phyloP scores from a whole-genome alignment of 2,113 vertebrate species.

The Noctilio leporinus region DNA sequence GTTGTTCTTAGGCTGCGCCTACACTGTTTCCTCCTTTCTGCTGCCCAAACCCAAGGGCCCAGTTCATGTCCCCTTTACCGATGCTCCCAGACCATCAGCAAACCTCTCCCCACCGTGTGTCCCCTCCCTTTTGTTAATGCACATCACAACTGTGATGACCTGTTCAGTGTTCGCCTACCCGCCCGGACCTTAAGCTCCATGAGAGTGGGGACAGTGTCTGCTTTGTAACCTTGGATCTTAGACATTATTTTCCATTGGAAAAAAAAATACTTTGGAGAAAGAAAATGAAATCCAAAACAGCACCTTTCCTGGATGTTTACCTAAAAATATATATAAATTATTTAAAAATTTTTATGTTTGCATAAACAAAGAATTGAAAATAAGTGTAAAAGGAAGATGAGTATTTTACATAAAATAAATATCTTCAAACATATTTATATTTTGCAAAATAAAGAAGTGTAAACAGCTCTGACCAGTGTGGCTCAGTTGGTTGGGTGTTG shows the following conservation, averaged over 20 bases:
- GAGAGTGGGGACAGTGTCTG: background rate
- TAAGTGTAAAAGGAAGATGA: conserved; percentile 9
- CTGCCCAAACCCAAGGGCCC: background rate
- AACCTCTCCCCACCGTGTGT: background rate
- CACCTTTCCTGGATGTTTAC: background rate
- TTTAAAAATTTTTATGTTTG: background rate
- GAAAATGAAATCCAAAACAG: background rate
- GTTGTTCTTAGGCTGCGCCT: background rate
- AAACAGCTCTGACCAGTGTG: background rate
- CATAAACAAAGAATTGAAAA: background rate
- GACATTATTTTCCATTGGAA: background rate
- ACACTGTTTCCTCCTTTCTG: background rate
- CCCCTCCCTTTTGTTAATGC: background rate
- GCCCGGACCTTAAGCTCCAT: background rate
- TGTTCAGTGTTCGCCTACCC: background rate
- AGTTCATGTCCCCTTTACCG: background rate
- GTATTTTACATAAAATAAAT: conserved; percentile 21
- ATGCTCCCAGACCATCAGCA: background rate
- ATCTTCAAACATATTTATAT: background rate
- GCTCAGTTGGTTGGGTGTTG: no score
- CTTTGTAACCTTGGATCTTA: background rate
- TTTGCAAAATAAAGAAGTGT: conserved; percentile 5
- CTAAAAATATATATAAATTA: background rate
- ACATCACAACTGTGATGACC: background rate
- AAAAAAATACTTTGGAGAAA: background rate